A percentile compares a stretch with the other conserved stretches of the same genome.
Evolutionary conservation across 2,888 invertebrate species (phyloP).

Genomic region (Aphidius colemani): DNA sequence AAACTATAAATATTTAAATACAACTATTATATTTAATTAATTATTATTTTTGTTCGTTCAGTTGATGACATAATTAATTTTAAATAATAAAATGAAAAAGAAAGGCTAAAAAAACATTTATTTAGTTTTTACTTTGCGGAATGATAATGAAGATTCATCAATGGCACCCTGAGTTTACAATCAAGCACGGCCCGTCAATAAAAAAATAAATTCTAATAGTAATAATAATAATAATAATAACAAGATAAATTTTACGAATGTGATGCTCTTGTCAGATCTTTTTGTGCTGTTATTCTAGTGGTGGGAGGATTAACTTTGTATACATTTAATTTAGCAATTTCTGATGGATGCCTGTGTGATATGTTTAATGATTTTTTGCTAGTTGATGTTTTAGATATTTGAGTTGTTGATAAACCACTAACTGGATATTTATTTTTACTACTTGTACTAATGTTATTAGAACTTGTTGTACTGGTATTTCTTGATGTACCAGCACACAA

Average conservation of each 20-base stretch:
- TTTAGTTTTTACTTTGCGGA: no score
- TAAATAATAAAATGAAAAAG: no score
- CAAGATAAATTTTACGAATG: slow-evolving; percentile 46
- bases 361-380: slow-evolving; percentile 64
- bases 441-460: slow-evolving; percentile 59
- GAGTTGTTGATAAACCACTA: slow-evolving; percentile 68
- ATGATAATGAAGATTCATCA: slow-evolving; percentile 15
- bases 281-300: slow-evolving; percentile 51
- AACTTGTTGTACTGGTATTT: slow-evolving; percentile 35
- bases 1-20: no score
- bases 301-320: slow-evolving; percentile 38
- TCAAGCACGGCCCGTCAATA: slow-evolving; percentile 34
- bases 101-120: no score
- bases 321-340: slow-evolving; percentile 61
- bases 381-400: slow-evolving; percentile 63
- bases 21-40: no score
- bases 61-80: no score
- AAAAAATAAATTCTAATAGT: slow-evolving; percentile 19
- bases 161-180: slow-evolving; percentile 40
- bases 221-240: slow-evolving; percentile 19
- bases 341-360: slow-evolving; percentile 75
- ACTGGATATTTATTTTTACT: slow-evolving; percentile 70
- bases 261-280: slow-evolving; percentile 52
- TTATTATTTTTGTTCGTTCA: no score
- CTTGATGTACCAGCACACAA: slow-evolving; percentile 4